Evolutionary conservation across 2,888 invertebrate genomes (phyloP).

Genomic region (Andrena marginata): DNA sequence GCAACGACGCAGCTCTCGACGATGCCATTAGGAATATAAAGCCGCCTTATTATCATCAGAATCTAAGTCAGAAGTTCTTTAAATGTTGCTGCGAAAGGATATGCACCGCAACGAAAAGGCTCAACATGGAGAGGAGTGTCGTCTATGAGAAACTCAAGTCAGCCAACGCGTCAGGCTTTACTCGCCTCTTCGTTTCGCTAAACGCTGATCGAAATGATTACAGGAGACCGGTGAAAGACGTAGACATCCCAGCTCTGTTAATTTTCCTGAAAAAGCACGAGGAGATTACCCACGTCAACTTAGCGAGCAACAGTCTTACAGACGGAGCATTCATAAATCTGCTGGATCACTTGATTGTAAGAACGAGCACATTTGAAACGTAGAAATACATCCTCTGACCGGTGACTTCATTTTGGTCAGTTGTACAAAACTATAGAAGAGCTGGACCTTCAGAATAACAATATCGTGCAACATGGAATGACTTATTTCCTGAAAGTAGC

Average conservation of each 20-base stretch:
- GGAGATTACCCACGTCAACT: constrained; percentile 86
- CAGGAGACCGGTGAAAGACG: constrained; percentile 85
- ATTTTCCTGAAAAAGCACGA: constrained; percentile 85
- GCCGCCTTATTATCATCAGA: background rate
- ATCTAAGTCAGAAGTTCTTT: constrained; percentile 57
- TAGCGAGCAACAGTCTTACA: constrained; percentile 87
- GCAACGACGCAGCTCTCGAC: background rate
- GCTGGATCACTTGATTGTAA: constrained; percentile 73
- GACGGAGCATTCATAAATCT: constrained; percentile 73
- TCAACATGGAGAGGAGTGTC: constrained; percentile 86
- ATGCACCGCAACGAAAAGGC: constrained; percentile 86
- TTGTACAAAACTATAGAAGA: constrained; percentile 86
- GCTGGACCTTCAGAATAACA: constrained; percentile 87
- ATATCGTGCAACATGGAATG: constrained; percentile 85
- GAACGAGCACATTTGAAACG: background rate
- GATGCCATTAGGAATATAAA: background rate
- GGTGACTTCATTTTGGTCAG: constrained; percentile 71
- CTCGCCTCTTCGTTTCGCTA: background rate
- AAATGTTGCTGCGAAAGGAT: constrained; percentile 85
- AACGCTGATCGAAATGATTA: constrained; percentile 47
- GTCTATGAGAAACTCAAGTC: constrained; percentile 84
- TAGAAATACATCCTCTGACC: background rate
- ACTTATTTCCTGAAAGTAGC: constrained; percentile 70
- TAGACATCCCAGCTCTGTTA: constrained; percentile 86
- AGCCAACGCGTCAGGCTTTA: constrained; percentile 7